These are phyloP conservation scores for Eira barbara DNA, from an alignment of 2,113 vertebrate genomes.

Conservation along the genomic window DNA sequence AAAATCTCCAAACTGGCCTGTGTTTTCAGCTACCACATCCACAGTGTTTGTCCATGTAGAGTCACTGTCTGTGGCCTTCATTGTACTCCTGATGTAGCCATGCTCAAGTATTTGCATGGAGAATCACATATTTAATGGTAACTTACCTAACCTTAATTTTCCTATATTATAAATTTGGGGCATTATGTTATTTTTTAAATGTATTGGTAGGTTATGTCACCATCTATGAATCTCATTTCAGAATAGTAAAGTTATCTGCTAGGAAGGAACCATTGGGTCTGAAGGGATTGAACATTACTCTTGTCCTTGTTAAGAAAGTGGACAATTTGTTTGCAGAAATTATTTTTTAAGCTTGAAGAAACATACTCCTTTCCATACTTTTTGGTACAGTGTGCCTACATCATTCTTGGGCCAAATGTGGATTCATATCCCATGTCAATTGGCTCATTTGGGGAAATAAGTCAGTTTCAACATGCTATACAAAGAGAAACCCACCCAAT, in stretches of 20 bases:
- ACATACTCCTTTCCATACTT: neutral
- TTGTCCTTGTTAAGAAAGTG: neutral
- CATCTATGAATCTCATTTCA: conserved; percentile 15
- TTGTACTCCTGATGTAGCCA: neutral
- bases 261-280: neutral
- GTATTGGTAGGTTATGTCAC: neutral
- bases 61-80: neutral
- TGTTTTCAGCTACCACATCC: neutral
- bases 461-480: neutral
- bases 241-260: neutral
- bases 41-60: neutral
- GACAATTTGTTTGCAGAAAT: neutral
- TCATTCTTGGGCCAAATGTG: neutral
- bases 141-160: neutral
- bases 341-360: neutral
- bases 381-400: neutral
- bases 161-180: neutral
- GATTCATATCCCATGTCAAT: neutral
- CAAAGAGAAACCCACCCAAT: neutral
- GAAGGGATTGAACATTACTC: neutral
- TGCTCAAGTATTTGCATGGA: neutral
- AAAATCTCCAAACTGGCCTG: neutral
- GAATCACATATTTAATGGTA: neutral
- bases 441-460: neutral
- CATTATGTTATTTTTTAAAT: neutral